Percentiles rank a stretch among this genome's conserved stretches.
Evolutionary conservation across 2,797 vertebrate genomes (phyloP).

Genomic region (Leuciscus waleckii): DNA sequence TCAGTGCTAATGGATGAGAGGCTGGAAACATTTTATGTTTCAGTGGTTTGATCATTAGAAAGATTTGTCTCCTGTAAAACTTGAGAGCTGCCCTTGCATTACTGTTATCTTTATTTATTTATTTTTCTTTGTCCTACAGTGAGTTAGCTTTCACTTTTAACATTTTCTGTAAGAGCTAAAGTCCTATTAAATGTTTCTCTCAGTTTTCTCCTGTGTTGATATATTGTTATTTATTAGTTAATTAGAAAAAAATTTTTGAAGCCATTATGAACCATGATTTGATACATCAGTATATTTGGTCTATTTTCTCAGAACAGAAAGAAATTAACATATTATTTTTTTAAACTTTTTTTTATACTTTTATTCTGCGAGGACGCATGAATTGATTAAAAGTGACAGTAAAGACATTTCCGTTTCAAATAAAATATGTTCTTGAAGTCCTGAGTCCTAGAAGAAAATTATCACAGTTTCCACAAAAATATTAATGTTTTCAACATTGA

Average conservation of each 20-base stretch:
- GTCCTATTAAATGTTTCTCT: not conserved
- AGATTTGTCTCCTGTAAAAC: conserved; percentile 45
- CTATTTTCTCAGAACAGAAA: not conserved
- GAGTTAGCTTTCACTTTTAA: conserved; percentile 47
- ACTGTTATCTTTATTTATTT: conserved; percentile 33
- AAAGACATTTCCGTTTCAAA: not conserved
- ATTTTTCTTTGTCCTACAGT: conserved; percentile 23
- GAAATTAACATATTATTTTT: not conserved
- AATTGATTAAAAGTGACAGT: not conserved
- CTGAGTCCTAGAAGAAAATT: no score
- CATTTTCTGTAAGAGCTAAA: not conserved
- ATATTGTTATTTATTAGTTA: not conserved
- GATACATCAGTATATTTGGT: not conserved
- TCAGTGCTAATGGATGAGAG: conserved; percentile 53
- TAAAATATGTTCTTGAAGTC: not conserved
- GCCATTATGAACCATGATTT: not conserved
- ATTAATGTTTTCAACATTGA: not conserved
- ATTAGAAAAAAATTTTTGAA: no score
- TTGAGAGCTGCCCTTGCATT: conserved; percentile 32
- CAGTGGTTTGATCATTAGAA: conserved; percentile 50
- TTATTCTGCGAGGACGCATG: not conserved
- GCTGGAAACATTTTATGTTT: conserved; percentile 49
- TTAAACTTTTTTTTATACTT: no score
- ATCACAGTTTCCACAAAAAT: not conserved
- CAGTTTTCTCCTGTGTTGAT: not conserved